These are phyloP conservation scores for Onychostruthus taczanowskii DNA, from an alignment of 2,113 vertebrate genomes.

Conservation along the genomic window DNA sequence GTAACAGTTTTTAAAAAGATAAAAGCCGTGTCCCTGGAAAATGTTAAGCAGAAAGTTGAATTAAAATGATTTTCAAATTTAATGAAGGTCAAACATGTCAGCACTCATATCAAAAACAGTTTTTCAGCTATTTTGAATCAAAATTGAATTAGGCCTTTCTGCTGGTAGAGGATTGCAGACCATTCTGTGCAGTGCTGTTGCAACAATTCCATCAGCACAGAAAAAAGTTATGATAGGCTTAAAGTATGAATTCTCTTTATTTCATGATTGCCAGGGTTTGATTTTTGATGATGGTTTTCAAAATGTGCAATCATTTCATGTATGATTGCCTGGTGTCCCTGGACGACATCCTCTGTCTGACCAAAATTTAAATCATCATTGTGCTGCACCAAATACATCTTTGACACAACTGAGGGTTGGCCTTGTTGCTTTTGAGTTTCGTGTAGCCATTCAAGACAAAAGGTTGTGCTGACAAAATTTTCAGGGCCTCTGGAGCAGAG, in stretches of 20 bases:
- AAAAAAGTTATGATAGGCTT: not conserved
- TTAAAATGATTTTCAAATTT: not conserved
- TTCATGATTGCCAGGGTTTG: not conserved
- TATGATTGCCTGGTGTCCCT: not conserved
- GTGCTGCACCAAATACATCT: not conserved
- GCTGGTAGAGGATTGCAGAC: not conserved
- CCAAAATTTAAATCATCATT: not conserved
- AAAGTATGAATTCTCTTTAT: not conserved
- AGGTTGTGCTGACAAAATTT: not conserved
- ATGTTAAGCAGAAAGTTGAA: not conserved
- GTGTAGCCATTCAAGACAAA: not conserved
- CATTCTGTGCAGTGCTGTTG: not conserved
- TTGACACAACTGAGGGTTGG: not conserved
- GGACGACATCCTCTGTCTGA: not conserved
- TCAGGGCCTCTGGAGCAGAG: not conserved
- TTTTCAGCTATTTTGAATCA: not conserved
- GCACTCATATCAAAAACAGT: not conserved
- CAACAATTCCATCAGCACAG: not conserved
- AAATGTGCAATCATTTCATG: not conserved
- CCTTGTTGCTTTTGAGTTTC: not conserved
- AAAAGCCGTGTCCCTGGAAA: not conserved
- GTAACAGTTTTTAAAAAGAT: not conserved
- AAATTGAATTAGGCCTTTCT: not conserved
- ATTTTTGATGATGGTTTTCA: not conserved
- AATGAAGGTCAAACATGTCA: not conserved